These are phyloP conservation scores for Notothenia coriiceps DNA, from an alignment of 2,113 vertebrate species.

Conservation along the genomic window DNA sequence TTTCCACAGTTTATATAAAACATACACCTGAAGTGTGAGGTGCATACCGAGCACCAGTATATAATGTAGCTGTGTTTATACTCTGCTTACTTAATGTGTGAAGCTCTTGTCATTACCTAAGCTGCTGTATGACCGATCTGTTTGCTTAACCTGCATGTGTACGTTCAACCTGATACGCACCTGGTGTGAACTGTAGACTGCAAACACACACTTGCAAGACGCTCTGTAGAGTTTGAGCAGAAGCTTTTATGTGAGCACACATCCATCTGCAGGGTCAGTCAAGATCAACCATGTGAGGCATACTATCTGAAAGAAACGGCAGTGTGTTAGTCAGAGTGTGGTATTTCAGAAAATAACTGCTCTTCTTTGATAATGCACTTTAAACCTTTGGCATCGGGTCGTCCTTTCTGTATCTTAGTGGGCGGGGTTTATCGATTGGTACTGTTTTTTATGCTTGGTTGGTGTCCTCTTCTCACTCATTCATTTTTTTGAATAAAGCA, in stretches of 20 bases:
- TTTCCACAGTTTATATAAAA: neutral
- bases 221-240: conserved; percentile 4
- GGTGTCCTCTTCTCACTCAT: no score
- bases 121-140: neutral
- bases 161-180: conserved; percentile 2
- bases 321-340: neutral
- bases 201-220: neutral
- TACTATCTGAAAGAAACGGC: neutral
- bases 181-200: neutral
- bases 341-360: conserved; percentile 14
- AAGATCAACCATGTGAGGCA: neutral
- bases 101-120: neutral
- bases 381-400: neutral
- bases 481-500: no score
- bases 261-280: conserved; percentile 3
- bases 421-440: no score
- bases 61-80: neutral
- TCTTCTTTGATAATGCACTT: neutral
- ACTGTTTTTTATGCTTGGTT: no score
- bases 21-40: conserved; percentile 4
- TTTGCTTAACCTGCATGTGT: neutral
- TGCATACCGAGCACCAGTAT: neutral
- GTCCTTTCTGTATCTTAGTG: neutral
- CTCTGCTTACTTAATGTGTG: neutral
- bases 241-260: neutral